Conservation (phyloP, 2,888 invertebrate species). For the Tubulanus polymorphus region DNA sequence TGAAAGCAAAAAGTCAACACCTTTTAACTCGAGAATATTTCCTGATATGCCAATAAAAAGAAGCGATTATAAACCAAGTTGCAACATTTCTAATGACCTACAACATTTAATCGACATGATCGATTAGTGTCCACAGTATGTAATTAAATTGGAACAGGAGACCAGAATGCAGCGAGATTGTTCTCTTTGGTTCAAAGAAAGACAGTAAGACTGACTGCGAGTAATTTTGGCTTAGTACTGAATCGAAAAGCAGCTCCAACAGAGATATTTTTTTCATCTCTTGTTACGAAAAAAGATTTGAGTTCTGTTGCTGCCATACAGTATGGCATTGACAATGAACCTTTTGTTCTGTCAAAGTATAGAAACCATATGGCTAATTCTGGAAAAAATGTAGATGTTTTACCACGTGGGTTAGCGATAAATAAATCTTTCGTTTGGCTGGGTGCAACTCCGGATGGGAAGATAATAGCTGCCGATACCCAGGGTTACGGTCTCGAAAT, state of each 20-base stretch:
- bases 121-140: too few relatives aligned
- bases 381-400: neutral
- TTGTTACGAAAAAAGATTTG: neutral
- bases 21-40: too few relatives aligned
- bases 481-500: neutral
- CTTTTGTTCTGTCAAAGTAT: neutral
- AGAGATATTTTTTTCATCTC: neutral
- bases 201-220: neutral
- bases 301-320: neutral
- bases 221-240: neutral
- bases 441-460: slow-evolving; percentile 6
- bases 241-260: neutral
- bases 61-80: too few relatives aligned
- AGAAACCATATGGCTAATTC: neutral
- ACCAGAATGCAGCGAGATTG: too few relatives aligned
- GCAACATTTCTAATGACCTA: too few relatives aligned
- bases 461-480: neutral
- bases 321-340: neutral
- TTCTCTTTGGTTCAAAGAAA: too few relatives aligned
- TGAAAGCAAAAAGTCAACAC: too few relatives aligned
- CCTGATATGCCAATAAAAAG: too few relatives aligned
- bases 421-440: neutral
- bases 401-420: neutral
- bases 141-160: too few relatives aligned
- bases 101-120: too few relatives aligned